A percentile compares a stretch with the other conserved stretches of the same genome.
These are phyloP conservation scores for Aphyosemion australe DNA, from an alignment of 2,113 vertebrate genomes.

Conservation along the genomic window DNA sequence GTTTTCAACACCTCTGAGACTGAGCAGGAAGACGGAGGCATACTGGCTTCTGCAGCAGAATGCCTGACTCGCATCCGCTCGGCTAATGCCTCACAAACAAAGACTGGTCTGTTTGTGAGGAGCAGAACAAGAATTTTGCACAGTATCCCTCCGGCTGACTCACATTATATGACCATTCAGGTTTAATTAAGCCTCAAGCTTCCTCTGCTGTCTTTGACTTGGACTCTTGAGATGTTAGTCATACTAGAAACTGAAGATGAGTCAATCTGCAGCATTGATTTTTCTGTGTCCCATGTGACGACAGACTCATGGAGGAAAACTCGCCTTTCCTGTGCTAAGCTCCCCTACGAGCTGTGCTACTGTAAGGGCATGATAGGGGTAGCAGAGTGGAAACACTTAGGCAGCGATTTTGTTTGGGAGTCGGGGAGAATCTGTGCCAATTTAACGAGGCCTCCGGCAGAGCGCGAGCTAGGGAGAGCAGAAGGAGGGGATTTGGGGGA, in stretches of 20 bases:
- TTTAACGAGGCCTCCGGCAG: slow-evolving; percentile 61
- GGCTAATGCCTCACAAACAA: slow-evolving; percentile 63
- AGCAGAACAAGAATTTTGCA: slow-evolving; percentile 36
- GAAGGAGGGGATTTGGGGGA: slow-evolving; percentile 34
- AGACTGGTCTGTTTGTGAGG: slow-evolving; percentile 58
- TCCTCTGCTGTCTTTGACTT: neutral
- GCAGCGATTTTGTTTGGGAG: slow-evolving; percentile 63
- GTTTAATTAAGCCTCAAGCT: slow-evolving; percentile 15
- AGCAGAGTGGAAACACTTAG: slow-evolving; percentile 74
- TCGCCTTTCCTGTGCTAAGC: neutral
- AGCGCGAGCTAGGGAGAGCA: slow-evolving; percentile 29
- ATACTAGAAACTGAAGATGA: neutral
- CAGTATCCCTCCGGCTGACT: slow-evolving; percentile 32
- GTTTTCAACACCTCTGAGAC: slow-evolving; percentile 75
- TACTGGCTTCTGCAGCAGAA: slow-evolving; percentile 54
- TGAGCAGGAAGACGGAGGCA: slow-evolving; percentile 67
- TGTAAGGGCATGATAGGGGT: slow-evolving; percentile 51
- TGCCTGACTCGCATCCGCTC: slow-evolving; percentile 59
- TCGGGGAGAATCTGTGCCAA: slow-evolving; percentile 60
- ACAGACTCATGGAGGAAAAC: slow-evolving; percentile 3
- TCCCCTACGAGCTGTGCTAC: slow-evolving; percentile 31
- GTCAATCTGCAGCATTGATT: neutral
- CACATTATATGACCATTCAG: slow-evolving; percentile 31
- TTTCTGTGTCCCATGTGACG: slow-evolving; percentile 8
- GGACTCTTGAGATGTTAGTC: neutral